Percentiles rank a stretch among this genome's conserved stretches.
Conservation (phyloP, 2,888 invertebrate species). For the Tenthredo scrophulariae region DNA sequence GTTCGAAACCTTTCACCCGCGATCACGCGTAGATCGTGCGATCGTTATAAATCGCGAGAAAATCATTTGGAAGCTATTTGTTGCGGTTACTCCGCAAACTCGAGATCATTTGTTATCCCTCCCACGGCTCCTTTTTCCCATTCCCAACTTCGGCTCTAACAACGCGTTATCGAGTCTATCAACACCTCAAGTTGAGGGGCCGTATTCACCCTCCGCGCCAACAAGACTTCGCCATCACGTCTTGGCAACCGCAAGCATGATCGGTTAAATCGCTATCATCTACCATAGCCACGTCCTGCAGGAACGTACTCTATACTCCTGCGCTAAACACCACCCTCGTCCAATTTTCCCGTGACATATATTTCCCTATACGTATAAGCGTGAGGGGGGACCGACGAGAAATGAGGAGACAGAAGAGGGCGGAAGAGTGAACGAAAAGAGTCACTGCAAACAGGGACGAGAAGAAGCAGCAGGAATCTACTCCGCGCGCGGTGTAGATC, state of each 20-base stretch:
- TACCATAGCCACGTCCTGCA: conserved; percentile 20
- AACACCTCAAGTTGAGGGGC: conserved; percentile 19
- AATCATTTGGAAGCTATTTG: conserved; percentile 2
- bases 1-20: conserved; percentile 23
- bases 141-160: not conserved
- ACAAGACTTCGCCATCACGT: conserved; percentile 5
- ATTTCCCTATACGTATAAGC: not conserved
- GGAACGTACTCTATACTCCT: not conserved
- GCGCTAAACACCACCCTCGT: not conserved
- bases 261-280: conserved; percentile 27
- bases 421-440: not conserved
- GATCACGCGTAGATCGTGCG: conserved; percentile 1
- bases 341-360: conserved; percentile 28
- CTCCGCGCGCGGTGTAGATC: conserved; percentile 30
- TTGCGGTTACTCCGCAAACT: conserved; percentile 35
- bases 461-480: conserved; percentile 4
- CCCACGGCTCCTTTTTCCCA: not conserved
- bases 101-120: conserved; percentile 21
- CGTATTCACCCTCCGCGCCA: not conserved
- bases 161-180: conserved; percentile 33
- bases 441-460: conserved; percentile 11
- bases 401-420: not conserved
- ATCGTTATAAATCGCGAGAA: conserved; percentile 6
- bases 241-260: conserved; percentile 29
- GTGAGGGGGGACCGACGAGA: not conserved